Percentiles rank a stretch among this genome's conserved stretches.
Conservation (phyloP, 1,140 invertebrate genomes). For the Drosophila melanica region DNA sequence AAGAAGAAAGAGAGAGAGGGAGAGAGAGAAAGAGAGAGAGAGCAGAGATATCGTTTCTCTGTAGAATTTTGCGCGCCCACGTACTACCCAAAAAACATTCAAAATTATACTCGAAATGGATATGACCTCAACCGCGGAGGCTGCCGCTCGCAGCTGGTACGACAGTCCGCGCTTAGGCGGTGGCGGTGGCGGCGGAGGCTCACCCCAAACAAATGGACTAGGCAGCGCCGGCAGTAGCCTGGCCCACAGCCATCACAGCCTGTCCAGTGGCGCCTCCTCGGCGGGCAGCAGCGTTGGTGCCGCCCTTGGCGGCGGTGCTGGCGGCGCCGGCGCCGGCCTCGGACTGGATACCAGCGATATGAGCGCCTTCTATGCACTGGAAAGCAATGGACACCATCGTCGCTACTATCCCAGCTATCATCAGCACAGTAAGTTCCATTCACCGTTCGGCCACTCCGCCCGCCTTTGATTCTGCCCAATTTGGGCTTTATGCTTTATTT, state of each 20-base stretch:
- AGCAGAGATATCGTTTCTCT: constrained; percentile 36
- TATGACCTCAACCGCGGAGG: constrained; percentile 84
- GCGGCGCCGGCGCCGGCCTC: constrained; percentile 56
- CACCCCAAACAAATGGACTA: constrained; percentile 78
- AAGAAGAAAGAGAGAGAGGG: not conserved
- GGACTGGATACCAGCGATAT: constrained; percentile 82
- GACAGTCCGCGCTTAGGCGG: constrained; percentile 83
- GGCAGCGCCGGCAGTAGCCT: constrained; percentile 73
- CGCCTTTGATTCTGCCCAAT: not conserved
- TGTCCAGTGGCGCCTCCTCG: constrained; percentile 74
- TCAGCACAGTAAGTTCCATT: constrained; percentile 79
- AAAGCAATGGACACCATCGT: constrained; percentile 82
- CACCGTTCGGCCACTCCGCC: too few species aligned
- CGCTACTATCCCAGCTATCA: constrained; percentile 84
- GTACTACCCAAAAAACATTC: constrained; percentile 72
- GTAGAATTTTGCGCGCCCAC: constrained; percentile 52
- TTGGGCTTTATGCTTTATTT: constrained; percentile 54
- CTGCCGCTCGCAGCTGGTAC: constrained; percentile 84
- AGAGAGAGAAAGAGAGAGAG: not conserved
- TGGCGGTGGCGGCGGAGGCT: constrained; percentile 66
- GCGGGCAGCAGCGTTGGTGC: constrained; percentile 70
- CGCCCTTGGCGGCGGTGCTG: constrained; percentile 63
- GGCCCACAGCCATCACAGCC: constrained; percentile 77
- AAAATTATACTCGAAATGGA: constrained; percentile 84
- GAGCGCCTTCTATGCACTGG: constrained; percentile 83